phyloP scores from a whole-genome alignment of 1,140 invertebrate genomes.

The Sesamia nonagrioides region DNA sequence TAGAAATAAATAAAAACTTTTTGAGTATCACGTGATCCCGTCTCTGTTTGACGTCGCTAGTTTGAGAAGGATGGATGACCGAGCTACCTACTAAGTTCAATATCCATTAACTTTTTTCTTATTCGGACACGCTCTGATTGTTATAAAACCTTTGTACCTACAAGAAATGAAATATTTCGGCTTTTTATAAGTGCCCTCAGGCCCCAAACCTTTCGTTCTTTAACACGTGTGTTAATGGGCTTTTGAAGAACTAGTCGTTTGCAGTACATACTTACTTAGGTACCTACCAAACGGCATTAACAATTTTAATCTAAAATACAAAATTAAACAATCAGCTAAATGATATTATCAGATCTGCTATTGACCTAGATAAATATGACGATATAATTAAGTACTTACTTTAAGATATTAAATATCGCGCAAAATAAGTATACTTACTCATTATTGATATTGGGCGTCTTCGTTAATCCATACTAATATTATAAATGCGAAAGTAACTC shows the following conservation, averaged over 20 bases:
- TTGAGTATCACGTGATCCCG: slow-evolving; percentile 17
- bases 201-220: slow-evolving; percentile 15
- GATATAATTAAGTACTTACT: not conserved
- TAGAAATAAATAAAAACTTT: slow-evolving; percentile 57
- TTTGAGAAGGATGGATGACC: slow-evolving; percentile 57
- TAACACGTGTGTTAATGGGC: slow-evolving; percentile 19
- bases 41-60: slow-evolving; percentile 56
- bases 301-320: too few relatives aligned
- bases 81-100: slow-evolving; percentile 58
- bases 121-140: slow-evolving; percentile 60
- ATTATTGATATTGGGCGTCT: too few relatives aligned
- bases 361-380: not conserved
- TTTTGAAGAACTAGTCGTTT: slow-evolving; percentile 23
- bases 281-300: too few relatives aligned
- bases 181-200: slow-evolving; percentile 44
- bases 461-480: too few relatives aligned
- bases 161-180: slow-evolving; percentile 45
- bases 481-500: too few relatives aligned
- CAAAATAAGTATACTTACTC: too few relatives aligned
- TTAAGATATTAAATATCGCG: not conserved
- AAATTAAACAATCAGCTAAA: not conserved
- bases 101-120: slow-evolving; percentile 68
- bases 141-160: slow-evolving; percentile 45
- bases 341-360: not conserved
- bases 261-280: not conserved